Evolutionary conservation across 1,140 invertebrate genomes (phyloP).

Genomic region (Copidosoma floridanum): DNA sequence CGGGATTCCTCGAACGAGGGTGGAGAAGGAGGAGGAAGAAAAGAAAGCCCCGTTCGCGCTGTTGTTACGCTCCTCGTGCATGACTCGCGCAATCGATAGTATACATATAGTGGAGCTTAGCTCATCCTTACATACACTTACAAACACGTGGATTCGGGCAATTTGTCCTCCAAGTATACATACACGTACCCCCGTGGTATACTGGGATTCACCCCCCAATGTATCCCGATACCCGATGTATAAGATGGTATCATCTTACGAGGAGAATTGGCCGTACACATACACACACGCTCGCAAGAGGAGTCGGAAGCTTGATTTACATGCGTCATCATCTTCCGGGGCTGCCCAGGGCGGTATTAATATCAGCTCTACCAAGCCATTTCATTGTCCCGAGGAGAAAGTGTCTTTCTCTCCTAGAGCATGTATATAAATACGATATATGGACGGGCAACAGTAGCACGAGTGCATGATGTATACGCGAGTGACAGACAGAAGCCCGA

Average conservation of each 20-base stretch:
- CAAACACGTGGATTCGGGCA: slow-evolving; percentile 16
- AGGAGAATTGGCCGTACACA: neutral
- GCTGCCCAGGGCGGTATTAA: slow-evolving; percentile 8
- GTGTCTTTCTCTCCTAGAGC: no score
- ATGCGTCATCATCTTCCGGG: slow-evolving; percentile 21
- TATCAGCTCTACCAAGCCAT: slow-evolving; percentile 20
- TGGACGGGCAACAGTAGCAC: no score
- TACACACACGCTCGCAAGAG: neutral
- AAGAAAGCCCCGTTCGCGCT: neutral
- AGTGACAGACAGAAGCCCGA: neutral
- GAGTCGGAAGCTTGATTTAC: slow-evolving; percentile 19
- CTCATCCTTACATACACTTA: no score
- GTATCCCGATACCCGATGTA: slow-evolving; percentile 17
- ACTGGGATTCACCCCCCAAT: neutral
- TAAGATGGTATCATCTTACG: slow-evolving; percentile 20
- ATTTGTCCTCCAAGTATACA: slow-evolving; percentile 7
- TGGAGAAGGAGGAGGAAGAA: neutral
- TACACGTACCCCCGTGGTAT: neutral
- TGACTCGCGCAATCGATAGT: slow-evolving; percentile 16
- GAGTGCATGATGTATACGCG: no score
- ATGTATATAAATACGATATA: no score
- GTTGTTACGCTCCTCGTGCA: no score
- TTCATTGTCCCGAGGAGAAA: slow-evolving; percentile 17
- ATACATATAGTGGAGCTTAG: no score
- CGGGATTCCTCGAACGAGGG: neutral